These are phyloP conservation scores for Cichladusa arquata DNA, from an alignment of 2,113 vertebrate genomes.

Conservation along the genomic window DNA sequence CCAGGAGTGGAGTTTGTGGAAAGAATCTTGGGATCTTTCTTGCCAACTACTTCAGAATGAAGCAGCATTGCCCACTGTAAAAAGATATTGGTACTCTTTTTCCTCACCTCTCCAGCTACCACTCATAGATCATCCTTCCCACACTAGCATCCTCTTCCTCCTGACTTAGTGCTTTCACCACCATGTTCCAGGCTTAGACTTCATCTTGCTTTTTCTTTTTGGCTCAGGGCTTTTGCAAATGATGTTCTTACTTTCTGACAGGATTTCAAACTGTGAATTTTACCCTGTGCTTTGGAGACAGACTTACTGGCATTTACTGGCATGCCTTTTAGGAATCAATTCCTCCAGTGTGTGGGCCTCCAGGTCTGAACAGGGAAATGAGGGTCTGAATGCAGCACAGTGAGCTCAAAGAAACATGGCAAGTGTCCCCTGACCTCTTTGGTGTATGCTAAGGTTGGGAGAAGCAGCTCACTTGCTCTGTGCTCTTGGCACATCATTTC, in stretches of 20 bases:
- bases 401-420: not conserved
- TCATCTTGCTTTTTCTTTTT: not conserved
- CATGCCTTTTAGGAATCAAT: fast-evolving
- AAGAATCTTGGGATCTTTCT: not conserved
- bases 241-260: not conserved
- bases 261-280: not conserved
- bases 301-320: not conserved
- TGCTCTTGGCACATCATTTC: not conserved
- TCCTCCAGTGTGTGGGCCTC: not conserved
- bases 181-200: not conserved
- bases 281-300: not conserved
- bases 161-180: not conserved
- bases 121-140: not conserved
- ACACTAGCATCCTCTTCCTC: not conserved
- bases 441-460: not conserved
- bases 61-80: not conserved
- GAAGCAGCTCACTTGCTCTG: not conserved
- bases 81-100: not conserved
- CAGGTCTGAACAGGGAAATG: not conserved
- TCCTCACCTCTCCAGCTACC: not conserved
- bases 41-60: not conserved
- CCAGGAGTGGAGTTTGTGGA: not conserved
- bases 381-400: not conserved
- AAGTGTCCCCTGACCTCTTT: not conserved
- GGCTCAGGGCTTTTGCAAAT: not conserved